Evolutionary conservation across 2,113 vertebrate genomes (phyloP), one percentile per base, ranked within the genome.

Genomic region (Cheilinus undulatus): DNA sequence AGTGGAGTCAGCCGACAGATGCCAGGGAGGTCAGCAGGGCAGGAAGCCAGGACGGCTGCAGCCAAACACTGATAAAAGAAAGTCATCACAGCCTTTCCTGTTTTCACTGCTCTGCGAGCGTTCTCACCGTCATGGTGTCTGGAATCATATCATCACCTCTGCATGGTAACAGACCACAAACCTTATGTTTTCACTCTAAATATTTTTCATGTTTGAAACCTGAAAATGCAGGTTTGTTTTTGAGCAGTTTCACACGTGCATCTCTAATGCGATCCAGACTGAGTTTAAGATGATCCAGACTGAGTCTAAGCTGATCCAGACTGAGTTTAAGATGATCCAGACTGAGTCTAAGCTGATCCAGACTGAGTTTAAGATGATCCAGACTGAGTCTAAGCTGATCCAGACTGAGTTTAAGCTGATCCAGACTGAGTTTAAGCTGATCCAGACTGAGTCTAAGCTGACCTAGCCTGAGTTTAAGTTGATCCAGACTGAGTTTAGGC

Each of bases 1-100:
- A 92, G 67, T 60, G 50, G 83, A 91, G 94, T 93, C 93, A 95
- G 86, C 53, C 36, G 61, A 60, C 94, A 95, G 91, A 92, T 92
- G 82, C 80, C 75, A 80, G 78, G 1, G 65, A 74, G 83, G 80
- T 58, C 71, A 52, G 30, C 52, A 36, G 68, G 72, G 32, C 93
- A 93, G 94, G 94, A 95, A 94, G 86, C 82, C 79, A 83, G 88
- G 78, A 81, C 32, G 82, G 85, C 87, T 63, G 80, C 71, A 92
- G 74, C 69, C 83, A 92, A 93, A 92, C 89, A 92, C 82, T 86
- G 93, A 93, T 93, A 94, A 89, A 78, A 74, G 70, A 83, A 86
- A 84, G 77, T 73, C 89, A 85, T 89, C 89, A 76, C 75, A 76
- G 82, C 82, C 83, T 89, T 92, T 94, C 93, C 93, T 94, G 92